A percentile compares a stretch with the other conserved stretches of the same genome.
Evolutionary conservation across 2,113 vertebrate species (phyloP).

Genomic region (Hoplias malabaricus): DNA sequence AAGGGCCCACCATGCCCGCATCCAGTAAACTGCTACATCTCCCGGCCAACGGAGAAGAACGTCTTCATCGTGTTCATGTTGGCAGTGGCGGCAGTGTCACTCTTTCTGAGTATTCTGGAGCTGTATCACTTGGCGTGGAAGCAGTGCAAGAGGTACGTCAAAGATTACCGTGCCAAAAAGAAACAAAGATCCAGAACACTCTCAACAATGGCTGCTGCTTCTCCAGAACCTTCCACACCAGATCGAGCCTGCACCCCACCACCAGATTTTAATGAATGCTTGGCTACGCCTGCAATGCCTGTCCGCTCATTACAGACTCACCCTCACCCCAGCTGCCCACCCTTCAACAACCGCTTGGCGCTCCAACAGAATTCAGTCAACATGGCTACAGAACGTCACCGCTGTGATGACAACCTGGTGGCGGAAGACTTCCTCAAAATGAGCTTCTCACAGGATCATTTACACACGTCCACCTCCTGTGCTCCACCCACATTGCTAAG

Average conservation of each 20-base stretch:
- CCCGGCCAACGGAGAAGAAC: slow-evolving; percentile 95
- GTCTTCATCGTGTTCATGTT: slow-evolving; percentile 98
- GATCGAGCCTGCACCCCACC: slow-evolving; percentile 80
- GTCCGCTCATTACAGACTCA: slow-evolving; percentile 48
- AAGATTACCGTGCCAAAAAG: slow-evolving; percentile 27
- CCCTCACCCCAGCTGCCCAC: slow-evolving; percentile 67
- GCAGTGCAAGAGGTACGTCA: slow-evolving; percentile 73
- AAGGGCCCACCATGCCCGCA: slow-evolving; percentile 87
- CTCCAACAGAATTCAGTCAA: slow-evolving; percentile 88
- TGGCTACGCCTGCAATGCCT: slow-evolving; percentile 65
- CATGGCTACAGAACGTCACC: slow-evolving; percentile 82
- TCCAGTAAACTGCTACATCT: slow-evolving; percentile 92
- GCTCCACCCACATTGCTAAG: slow-evolving; percentile 48
- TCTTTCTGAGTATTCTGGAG: slow-evolving; percentile 86
- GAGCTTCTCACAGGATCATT: slow-evolving; percentile 69
- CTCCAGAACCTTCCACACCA: slow-evolving; percentile 57
- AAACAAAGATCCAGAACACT: slow-evolving; percentile 46
- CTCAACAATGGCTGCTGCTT: slow-evolving; percentile 29
- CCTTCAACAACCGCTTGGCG: slow-evolving; percentile 80
- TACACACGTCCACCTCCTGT: slow-evolving; percentile 51
- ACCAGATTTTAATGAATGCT: slow-evolving; percentile 87
- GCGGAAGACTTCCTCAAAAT: slow-evolving; percentile 77
- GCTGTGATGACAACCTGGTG: slow-evolving; percentile 64
- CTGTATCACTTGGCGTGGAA: slow-evolving; percentile 93
- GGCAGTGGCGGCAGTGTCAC: slow-evolving; percentile 83